Evolutionary conservation across 2,113 vertebrate genomes (phyloP).

Genomic region (Lates calcarifer): DNA sequence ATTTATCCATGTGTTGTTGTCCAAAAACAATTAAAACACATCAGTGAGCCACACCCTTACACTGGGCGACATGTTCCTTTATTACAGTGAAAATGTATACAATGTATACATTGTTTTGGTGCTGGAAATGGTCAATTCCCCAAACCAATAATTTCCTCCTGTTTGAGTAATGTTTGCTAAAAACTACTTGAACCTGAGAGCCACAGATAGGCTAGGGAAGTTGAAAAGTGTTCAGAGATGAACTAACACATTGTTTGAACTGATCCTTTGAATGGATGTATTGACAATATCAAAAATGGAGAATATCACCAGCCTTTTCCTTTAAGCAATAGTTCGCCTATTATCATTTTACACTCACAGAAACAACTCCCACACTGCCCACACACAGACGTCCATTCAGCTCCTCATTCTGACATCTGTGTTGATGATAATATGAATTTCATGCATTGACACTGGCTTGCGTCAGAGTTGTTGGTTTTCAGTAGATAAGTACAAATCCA

Average conservation of each 20-base stretch:
- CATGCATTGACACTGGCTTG: slow-evolving; percentile 46
- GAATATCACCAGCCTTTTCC: slow-evolving; percentile 9
- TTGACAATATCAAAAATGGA: not conserved
- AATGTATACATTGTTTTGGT: not conserved
- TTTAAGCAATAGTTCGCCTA: slow-evolving; percentile 55
- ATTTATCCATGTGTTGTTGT: not conserved
- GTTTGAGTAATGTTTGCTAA: not conserved
- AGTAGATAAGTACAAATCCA: slow-evolving; percentile 26
- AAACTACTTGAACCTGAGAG: not conserved
- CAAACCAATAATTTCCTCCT: not conserved
- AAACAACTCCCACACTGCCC: slow-evolving; percentile 60
- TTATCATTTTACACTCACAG: slow-evolving; percentile 59
- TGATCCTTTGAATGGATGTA: not conserved
- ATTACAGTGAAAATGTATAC: too few relatives aligned
- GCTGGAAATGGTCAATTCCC: not conserved
- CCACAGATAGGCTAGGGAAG: not conserved
- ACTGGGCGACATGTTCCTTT: too few relatives aligned
- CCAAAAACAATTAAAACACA: too few relatives aligned
- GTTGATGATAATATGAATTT: slow-evolving; percentile 59
- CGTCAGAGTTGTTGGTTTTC: slow-evolving; percentile 48
- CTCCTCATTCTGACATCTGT: slow-evolving; percentile 70
- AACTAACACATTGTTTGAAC: not conserved
- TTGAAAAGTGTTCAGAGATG: not conserved
- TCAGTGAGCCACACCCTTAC: too few relatives aligned
- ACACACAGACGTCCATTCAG: slow-evolving; percentile 70